Percentiles rank a stretch among this genome's conserved stretches.
These are phyloP conservation scores for Ifrita kowaldi DNA, from an alignment of 2,113 vertebrate species.

Conservation along the genomic window DNA sequence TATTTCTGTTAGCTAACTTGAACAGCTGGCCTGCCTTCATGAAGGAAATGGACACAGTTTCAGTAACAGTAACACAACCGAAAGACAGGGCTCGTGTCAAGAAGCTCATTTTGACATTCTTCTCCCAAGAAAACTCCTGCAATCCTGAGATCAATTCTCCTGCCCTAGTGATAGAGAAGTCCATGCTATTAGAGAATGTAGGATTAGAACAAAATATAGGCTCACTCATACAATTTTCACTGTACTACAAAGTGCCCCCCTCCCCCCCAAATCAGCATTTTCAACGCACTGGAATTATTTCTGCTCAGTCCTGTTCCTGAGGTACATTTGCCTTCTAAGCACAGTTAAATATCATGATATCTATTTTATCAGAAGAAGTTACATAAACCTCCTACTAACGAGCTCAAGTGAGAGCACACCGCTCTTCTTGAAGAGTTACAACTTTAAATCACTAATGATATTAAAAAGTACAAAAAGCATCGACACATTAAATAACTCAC, in stretches of 20 bases:
- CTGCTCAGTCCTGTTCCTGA: not conserved
- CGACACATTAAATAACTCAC: not conserved
- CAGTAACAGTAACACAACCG: not conserved
- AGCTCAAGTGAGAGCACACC: not conserved
- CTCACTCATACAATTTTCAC: not conserved
- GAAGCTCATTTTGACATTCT: not conserved
- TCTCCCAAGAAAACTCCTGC: not conserved
- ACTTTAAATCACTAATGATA: not conserved
- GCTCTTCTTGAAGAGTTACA: not conserved
- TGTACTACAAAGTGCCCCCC: not conserved
- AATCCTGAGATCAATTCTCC: not conserved
- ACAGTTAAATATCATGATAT: not conserved
- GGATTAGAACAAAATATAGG: not conserved
- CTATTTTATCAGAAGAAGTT: constrained; percentile 14
- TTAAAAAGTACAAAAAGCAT: not conserved
- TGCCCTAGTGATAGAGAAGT: not conserved
- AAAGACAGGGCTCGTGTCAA: not conserved
- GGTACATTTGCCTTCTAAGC: not conserved
- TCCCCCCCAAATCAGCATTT: not conserved
- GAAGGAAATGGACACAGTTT: not conserved
- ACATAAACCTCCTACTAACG: not conserved
- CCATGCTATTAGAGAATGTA: not conserved
- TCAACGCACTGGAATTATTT: not conserved
- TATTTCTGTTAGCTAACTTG: not conserved
- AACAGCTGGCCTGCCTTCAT: not conserved